Percentiles rank a stretch among this genome's conserved stretches.
These are phyloP conservation scores for Alectoris magna DNA, from an alignment of 2,797 vertebrate genomes.

Conservation along the genomic window DNA sequence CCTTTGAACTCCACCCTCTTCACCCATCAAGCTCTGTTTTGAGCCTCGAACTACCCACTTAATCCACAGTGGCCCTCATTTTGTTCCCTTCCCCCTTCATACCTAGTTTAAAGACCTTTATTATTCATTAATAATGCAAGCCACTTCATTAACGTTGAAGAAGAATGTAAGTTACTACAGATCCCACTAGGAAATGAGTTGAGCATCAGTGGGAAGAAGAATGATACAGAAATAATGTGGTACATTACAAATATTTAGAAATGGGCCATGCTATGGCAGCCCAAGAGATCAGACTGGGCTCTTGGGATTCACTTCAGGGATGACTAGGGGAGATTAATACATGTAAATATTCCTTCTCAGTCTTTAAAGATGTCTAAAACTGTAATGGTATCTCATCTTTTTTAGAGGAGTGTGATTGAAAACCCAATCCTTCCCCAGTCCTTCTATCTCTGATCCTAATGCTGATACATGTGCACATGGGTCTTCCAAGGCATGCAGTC, in stretches of 20 bases:
- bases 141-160: conserved; percentile 4
- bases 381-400: not conserved
- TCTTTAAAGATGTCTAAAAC: not conserved
- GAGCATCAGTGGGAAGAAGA: not conserved
- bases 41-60: too few species aligned
- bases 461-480: accelerated
- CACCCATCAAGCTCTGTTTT: too few species aligned
- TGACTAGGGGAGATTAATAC: not conserved
- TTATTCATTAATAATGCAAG: not conserved
- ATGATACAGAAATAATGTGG: not conserved
- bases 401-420: not conserved
- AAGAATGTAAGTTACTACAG: not conserved
- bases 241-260: not conserved
- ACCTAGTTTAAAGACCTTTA: too few species aligned
- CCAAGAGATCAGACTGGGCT: not conserved
- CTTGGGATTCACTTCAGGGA: not conserved
- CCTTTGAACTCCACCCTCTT: too few species aligned
- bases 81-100: too few species aligned
- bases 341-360: not conserved
- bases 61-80: too few species aligned
- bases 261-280: not conserved
- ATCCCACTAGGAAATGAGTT: not conserved
- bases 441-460: not conserved
- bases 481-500: accelerated
- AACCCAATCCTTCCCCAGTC: not conserved